A percentile compares a stretch with the other conserved stretches of the same genome.
These are phyloP conservation scores for Archips xylosteana DNA, from an alignment of 2,888 invertebrate genomes.

Conservation along the genomic window DNA sequence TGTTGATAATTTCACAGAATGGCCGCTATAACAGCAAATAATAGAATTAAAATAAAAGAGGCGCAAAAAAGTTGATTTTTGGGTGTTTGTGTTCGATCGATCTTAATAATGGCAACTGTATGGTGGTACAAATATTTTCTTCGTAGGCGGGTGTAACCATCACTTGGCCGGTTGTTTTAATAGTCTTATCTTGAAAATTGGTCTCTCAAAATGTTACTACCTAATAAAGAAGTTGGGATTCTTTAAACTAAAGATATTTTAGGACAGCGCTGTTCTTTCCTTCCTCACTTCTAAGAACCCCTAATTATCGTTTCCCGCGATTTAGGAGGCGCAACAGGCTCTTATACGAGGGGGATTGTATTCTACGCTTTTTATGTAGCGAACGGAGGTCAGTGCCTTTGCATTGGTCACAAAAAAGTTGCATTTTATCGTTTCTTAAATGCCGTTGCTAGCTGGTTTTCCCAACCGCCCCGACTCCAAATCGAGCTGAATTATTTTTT, in stretches of 20 bases:
- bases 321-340: neutral
- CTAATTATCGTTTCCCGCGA: slow-evolving; percentile 7
- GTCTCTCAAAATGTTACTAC: too few species aligned
- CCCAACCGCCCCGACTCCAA: neutral
- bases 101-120: too few species aligned
- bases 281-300: slow-evolving; percentile 1
- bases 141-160: too few species aligned
- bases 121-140: too few species aligned
- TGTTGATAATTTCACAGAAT: too few species aligned
- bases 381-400: neutral
- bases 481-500: neutral
- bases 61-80: too few species aligned
- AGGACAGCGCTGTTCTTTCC: neutral
- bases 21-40: too few species aligned
- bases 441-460: slow-evolving; percentile 1
- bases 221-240: too few species aligned
- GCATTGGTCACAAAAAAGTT: neutral
- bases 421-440: neutral
- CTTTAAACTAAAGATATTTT: neutral
- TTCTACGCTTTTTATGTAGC: slow-evolving; percentile 7
- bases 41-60: too few species aligned
- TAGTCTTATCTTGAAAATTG: too few species aligned
- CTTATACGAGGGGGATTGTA: slow-evolving; percentile 5
- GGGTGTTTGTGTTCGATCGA: too few species aligned
- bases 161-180: too few species aligned